A percentile compares a stretch with the other conserved stretches of the same genome.
phyloP scores from a whole-genome alignment of 1,140 invertebrate genomes.

The Pachypeltis micranthus region DNA sequence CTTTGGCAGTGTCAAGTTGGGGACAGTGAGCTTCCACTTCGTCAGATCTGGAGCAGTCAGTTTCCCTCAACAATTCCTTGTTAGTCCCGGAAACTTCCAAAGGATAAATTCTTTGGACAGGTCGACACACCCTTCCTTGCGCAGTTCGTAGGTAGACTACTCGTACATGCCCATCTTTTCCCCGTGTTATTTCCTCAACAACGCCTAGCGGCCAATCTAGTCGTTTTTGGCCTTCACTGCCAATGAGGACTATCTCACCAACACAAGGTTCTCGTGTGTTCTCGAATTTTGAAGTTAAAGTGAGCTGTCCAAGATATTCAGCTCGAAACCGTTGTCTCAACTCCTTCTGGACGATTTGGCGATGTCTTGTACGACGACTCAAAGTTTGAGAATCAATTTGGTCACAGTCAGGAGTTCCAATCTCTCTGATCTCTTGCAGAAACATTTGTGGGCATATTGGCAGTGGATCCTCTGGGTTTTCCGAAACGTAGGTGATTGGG shows the following conservation, averaged over 20 bases:
- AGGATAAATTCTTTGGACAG: conserved; percentile 7
- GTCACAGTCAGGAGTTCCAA: conserved; percentile 25
- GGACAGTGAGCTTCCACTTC: no score
- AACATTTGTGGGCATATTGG: conserved; percentile 27
- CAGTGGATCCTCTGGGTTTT: conserved; percentile 23
- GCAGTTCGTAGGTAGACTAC: conserved; percentile 26
- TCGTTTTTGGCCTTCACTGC: conserved; percentile 24
- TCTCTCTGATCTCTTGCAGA: conserved; percentile 25
- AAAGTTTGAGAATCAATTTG: neutral
- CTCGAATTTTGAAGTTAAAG: neutral
- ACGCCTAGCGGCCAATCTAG: conserved; percentile 29
- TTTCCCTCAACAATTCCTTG: no score
- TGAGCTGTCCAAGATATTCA: conserved; percentile 19
- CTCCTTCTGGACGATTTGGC: neutral
- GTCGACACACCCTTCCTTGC: conserved; percentile 16
- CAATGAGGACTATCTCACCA: conserved; percentile 27
- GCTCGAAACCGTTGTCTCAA: conserved; percentile 11
- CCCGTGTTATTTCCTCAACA: conserved; percentile 25
- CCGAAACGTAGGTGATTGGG: conserved; percentile 32
- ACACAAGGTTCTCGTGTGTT: neutral
- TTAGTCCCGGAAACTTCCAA: no score
- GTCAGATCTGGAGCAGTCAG: no score
- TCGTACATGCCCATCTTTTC: conserved; percentile 25
- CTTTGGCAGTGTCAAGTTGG: no score
- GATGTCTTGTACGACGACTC: neutral